Evolutionary conservation across 1,140 invertebrate species (phyloP), one percentile per base, ranked within the genome.

Genomic region (Drosophila busckii): DNA sequence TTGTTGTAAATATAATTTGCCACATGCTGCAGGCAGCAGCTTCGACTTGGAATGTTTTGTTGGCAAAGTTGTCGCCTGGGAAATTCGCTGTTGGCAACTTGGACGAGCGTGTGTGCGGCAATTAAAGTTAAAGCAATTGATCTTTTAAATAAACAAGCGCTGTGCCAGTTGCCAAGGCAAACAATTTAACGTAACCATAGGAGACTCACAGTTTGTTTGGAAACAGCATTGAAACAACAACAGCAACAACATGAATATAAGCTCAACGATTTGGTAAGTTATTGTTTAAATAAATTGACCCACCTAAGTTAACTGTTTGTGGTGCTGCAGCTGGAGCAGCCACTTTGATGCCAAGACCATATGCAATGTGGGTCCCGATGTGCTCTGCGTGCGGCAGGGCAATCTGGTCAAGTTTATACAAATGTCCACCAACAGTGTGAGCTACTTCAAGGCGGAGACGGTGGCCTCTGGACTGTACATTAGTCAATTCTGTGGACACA

Each of bases 351-450:
- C 23, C 15, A 6, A 20, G 3, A 66, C 35, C n/a, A 25, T 75
- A 1, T 3, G 2, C 2, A 84, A 70, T 53, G 76, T 86, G 4
- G 84, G 84, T 1, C 65, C 67, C 12, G 75, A 86, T 61, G 78
- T 84, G 2, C 17, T 86, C 2, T 52, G 53, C 13, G 1, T 70
- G 25, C 50, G 64, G 0, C 45, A 80, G 25, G 59, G 60, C 15
- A 69, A 85, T 10, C 38, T 52, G 6, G 23, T 82, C 16, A 71
- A 62, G 9, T 86, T 84, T 9, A 58, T 49, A 0, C 61, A 86
- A 17, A 32, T 84, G 40, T 60, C 60, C 1, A 86, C 78, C 0
- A 17, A 26, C 0, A 31, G 31, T 0, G 46, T 63, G 0, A 58
- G 23, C 20, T 86, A 59, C 4, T 86, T 84, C 7, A 71, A 67